These are phyloP conservation scores for Alca torda DNA, from an alignment of 2,797 vertebrate species.

Conservation along the genomic window DNA sequence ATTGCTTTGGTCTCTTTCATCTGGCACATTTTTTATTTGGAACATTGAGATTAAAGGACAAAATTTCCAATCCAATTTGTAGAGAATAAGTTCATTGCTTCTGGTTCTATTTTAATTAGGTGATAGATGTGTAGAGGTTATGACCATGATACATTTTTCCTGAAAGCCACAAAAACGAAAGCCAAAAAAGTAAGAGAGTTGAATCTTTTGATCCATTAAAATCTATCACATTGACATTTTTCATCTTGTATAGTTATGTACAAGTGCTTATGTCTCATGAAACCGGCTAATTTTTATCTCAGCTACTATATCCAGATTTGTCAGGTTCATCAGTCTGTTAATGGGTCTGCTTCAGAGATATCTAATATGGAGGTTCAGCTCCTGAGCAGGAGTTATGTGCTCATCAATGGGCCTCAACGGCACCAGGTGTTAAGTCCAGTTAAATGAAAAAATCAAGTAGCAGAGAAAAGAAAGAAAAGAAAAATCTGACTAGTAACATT, in stretches of 20 bases:
- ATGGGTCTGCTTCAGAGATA: neutral
- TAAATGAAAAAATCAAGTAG: neutral
- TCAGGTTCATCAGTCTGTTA: neutral
- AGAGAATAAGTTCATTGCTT: neutral
- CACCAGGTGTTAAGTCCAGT: neutral
- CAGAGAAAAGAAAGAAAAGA: neutral
- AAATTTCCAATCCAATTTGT: constrained; percentile 40
- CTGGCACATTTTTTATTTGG: neutral
- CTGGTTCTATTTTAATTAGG: constrained; percentile 41
- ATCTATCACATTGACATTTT: neutral
- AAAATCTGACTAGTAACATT: neutral
- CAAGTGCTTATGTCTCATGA: neutral
- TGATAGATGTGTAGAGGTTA: neutral
- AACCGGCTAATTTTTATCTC: neutral
- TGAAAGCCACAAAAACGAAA: constrained; percentile 11
- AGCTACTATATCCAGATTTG: neutral
- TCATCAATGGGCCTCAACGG: neutral
- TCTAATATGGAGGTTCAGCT: neutral
- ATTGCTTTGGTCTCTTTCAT: neutral
- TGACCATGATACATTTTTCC: neutral
- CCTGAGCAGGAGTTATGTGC: neutral
- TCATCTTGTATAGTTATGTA: neutral
- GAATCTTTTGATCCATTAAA: constrained; percentile 43
- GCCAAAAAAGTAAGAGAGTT: neutral
- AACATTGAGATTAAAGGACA: constrained; percentile 8